A percentile compares a stretch with the other conserved stretches of the same genome.
phyloP scores from a whole-genome alignment of 2,888 invertebrate genomes.

The Chamaedrilus cognettii region DNA sequence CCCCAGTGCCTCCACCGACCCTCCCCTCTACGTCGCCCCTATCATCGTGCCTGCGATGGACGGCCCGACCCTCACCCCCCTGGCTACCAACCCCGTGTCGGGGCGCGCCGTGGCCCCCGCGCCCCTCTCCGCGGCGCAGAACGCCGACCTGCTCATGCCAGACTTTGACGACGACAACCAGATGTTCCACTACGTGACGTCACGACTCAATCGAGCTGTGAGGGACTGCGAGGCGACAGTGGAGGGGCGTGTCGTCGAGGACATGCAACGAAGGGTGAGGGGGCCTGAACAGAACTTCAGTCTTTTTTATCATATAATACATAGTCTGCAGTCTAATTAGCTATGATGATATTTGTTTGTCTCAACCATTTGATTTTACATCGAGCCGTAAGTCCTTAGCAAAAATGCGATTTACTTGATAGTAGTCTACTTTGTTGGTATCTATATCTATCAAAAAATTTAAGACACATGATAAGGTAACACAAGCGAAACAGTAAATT shows the following conservation, averaged over 20 bases:
- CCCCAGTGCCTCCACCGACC: slow-evolving; percentile 31
- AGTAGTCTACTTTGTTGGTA: no score
- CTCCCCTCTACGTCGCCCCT: slow-evolving; percentile 35
- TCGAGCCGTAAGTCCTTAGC: no score
- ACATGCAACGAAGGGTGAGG: slow-evolving; percentile 40
- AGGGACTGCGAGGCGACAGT: slow-evolving; percentile 23
- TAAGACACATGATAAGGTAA: no score
- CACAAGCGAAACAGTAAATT: no score
- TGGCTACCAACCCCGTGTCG: slow-evolving; percentile 26
- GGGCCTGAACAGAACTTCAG: no score
- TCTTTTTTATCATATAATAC: no score
- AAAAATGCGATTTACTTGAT: no score
- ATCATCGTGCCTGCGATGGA: slow-evolving; percentile 39
- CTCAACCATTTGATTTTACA: no score
- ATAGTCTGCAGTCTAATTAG: no score
- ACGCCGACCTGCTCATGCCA: slow-evolving; percentile 29
- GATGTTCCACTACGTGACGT: slow-evolving; percentile 36
- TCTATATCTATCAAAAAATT: no score
- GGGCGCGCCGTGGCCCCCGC: slow-evolving; percentile 12
- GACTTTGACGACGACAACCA: slow-evolving; percentile 40
- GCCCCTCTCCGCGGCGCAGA: slow-evolving; percentile 1
- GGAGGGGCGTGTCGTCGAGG: slow-evolving; percentile 36
- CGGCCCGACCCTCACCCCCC: slow-evolving; percentile 2
- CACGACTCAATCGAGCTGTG: slow-evolving; percentile 31
- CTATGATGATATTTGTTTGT: no score